Conservation (phyloP, 2,797 vertebrate species). For the Rachycentron canadum region DNA sequence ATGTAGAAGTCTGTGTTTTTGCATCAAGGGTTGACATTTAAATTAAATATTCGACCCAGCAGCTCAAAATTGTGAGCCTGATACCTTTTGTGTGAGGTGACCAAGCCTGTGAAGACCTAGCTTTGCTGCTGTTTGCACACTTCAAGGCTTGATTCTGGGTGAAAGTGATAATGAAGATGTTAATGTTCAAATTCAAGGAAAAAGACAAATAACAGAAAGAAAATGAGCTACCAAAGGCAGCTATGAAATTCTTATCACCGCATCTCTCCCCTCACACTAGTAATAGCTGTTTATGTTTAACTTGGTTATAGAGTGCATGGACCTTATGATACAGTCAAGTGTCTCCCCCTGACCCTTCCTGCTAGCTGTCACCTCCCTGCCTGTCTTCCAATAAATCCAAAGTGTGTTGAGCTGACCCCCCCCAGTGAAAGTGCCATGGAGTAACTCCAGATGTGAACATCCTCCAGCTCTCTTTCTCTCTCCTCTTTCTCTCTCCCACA, state of each 20-base stretch:
- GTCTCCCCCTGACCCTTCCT: slow-evolving; percentile 60
- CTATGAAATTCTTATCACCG: not conserved
- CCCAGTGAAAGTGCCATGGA: slow-evolving; percentile 81
- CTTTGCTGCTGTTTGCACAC: slow-evolving; percentile 30
- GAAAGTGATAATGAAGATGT: slow-evolving; percentile 2
- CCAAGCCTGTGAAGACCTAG: slow-evolving; percentile 8
- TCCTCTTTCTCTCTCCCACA: slow-evolving; percentile 63
- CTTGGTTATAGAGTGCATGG: not conserved
- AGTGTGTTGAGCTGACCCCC: slow-evolving; percentile 71
- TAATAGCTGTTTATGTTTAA: slow-evolving; percentile 17
- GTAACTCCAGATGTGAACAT: slow-evolving; percentile 86
- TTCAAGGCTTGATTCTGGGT: not conserved
- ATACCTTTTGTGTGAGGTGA: slow-evolving; percentile 25
- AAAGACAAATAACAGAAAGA: slow-evolving; percentile 14
- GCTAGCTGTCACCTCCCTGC: slow-evolving; percentile 57
- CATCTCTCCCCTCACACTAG: not conserved
- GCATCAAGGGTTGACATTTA: slow-evolving; percentile 3
- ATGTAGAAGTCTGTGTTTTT: slow-evolving; percentile 39
- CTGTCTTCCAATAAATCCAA: slow-evolving; percentile 73
- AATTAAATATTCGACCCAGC: not conserved
- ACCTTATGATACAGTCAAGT: slow-evolving; percentile 34
- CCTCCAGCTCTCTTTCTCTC: slow-evolving; percentile 53
- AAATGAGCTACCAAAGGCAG: not conserved
- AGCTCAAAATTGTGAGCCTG: slow-evolving; percentile 12
- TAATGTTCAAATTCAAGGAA: not conserved